Base-by-base conservation (phyloP, 2,797 vertebrate genomes). In the Tympanoctomys barrerae region DNA sequence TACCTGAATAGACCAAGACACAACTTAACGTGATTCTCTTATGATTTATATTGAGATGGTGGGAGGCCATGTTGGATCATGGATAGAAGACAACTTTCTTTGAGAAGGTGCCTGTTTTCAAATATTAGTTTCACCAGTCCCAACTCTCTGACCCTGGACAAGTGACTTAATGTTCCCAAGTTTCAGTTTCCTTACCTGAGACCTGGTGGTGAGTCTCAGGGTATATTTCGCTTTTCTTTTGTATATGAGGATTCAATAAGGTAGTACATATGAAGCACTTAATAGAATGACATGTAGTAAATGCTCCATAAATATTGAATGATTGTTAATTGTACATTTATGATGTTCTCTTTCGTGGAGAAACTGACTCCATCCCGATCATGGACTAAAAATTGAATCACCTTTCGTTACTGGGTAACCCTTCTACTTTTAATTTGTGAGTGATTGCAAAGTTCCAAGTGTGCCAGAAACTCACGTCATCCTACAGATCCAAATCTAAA, bases 401-500 rank as follows among this genome's bases (percentile, higher is more conserved):
- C 39, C 81, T 86, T 81, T 64, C 31, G n/a, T 64, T 61, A 49
- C 3, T 71, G 21, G 75, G 64, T 64, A 96, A 81, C 21, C 61
- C 39, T 54, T 66, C 26, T 93, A 33, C 64, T 26, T 46, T 95
- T 88, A 70, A 82, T 86, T 79, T 93, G 36, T 66, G 90, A 89
- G 83, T 81, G 42, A 88, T 93, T 57, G 70, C 21, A 49, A 68
- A 87, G 57, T 91, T 89, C 49, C 52, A 54, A 62, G 22, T 83
- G 64, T 52, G 66, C 52, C 82, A 54, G 94, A 77, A 92, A 52
- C 75, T 92, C 54, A 10, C 54, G 49, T 91, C 49, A 70, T 26
- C 78, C 62, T 80, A 7, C 26, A 93, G 78, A 86, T 64, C 61
- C 86, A 96, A 93, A 91, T 89, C 85, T 91, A 66, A 80, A 95